phyloP scores from a whole-genome alignment of 2,113 vertebrate genomes.

The Bos indicus region DNA sequence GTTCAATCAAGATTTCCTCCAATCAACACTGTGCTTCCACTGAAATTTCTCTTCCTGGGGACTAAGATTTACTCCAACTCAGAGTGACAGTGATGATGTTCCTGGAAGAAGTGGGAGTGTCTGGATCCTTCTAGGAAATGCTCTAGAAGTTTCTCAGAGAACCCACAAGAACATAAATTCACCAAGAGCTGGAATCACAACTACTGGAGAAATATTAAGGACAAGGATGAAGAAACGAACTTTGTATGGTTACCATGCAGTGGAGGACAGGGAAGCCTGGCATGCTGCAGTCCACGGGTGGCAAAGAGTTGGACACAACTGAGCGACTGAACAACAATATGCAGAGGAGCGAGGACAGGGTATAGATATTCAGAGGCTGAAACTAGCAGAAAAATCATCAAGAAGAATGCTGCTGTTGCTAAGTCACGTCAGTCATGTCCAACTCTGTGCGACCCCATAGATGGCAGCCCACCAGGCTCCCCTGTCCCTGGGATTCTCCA shows the following conservation, averaged over 20 bases:
- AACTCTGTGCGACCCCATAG: too few relatives aligned
- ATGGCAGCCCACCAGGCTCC: too few relatives aligned
- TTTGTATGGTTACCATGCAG: not conserved
- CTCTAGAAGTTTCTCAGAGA: not conserved
- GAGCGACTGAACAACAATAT: not conserved
- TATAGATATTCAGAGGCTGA: not conserved
- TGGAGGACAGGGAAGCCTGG: not conserved
- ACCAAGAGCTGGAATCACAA: not conserved
- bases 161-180: not conserved
- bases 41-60: not conserved
- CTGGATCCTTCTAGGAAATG: not conserved
- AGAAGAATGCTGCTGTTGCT: not conserved
- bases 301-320: fast-evolving
- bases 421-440: too few relatives aligned
- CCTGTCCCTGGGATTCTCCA: too few relatives aligned
- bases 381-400: not conserved
- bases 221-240: not conserved
- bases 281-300: not conserved
- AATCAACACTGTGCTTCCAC: not conserved
- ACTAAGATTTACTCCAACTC: not conserved
- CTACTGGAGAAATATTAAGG: not conserved
- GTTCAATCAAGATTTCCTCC: not conserved
- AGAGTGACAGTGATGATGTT: not conserved
- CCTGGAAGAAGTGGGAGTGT: not conserved
- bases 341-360: not conserved